These are phyloP conservation scores for Chloromyia formosa DNA, from an alignment of 2,888 invertebrate genomes.

Conservation along the genomic window DNA sequence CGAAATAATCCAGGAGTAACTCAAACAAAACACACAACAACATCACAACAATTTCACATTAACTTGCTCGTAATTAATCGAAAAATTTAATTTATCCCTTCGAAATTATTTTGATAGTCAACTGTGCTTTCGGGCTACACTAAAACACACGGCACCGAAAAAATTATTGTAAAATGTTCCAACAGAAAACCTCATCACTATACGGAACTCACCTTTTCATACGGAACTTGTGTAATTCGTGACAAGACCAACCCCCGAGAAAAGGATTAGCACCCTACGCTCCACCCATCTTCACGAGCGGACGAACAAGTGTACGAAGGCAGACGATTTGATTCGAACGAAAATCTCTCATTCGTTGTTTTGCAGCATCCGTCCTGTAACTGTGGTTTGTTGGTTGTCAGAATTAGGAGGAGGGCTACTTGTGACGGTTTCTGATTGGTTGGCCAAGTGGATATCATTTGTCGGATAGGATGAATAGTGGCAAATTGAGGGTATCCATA, in stretches of 20 bases:
- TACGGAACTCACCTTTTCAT: too few relatives aligned
- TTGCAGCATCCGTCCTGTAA: conserved; percentile 5
- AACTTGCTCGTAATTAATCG: conserved; percentile 35
- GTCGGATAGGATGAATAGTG: not conserved
- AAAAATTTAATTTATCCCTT: conserved; percentile 36
- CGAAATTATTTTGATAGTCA: not conserved
- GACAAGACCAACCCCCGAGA: too few relatives aligned
- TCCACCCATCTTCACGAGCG: not conserved
- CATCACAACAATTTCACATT: conserved; percentile 40
- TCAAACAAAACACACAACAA: not conserved
- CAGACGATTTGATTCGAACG: not conserved
- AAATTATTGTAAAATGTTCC: not conserved
- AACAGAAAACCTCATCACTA: not conserved
- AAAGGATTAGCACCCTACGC: too few relatives aligned
- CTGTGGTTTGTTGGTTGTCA: not conserved
- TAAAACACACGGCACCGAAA: not conserved
- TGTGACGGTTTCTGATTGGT: conserved; percentile 4
- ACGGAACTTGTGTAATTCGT: too few relatives aligned
- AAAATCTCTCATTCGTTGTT: not conserved
- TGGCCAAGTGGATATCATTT: too few relatives aligned
- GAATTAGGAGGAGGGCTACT: not conserved
- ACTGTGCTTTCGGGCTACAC: not conserved
- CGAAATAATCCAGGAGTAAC: too few relatives aligned
- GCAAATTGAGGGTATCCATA: conserved; percentile 19
- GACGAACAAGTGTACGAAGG: not conserved